Evolutionary conservation across 2,888 invertebrate species (phyloP).

Genomic region (Ethmia dodecea): DNA sequence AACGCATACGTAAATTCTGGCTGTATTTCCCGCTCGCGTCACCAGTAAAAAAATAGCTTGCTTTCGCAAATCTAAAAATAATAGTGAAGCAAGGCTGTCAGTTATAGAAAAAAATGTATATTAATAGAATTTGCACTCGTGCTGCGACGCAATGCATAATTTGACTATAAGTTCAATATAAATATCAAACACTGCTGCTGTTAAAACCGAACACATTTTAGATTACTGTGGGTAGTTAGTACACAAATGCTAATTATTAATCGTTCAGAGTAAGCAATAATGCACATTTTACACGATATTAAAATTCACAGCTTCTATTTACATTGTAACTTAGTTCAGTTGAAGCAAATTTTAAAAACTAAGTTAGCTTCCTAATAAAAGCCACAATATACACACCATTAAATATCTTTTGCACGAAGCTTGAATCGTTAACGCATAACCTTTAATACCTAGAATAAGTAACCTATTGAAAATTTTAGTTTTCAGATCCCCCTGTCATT

Average conservation of each 20-base stretch:
- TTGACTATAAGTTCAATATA: too few relatives aligned
- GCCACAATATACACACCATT: conserved; percentile 5
- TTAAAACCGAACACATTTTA: too few relatives aligned
- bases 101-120: neutral
- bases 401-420: conserved; percentile 31
- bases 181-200: too few relatives aligned
- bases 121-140: neutral
- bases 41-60: neutral
- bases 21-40: conserved; percentile 31
- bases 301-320: too few relatives aligned
- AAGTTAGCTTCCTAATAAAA: conserved; percentile 1
- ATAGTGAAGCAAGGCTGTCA: neutral
- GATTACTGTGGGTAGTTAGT: too few relatives aligned
- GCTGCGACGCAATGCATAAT: too few relatives aligned
- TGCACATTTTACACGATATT: too few relatives aligned
- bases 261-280: too few relatives aligned
- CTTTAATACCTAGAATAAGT: neutral
- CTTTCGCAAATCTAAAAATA: neutral
- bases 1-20: conserved; percentile 38
- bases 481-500: neutral
- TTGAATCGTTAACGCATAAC: conserved; percentile 27
- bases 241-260: too few relatives aligned
- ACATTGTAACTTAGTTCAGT: too few relatives aligned
- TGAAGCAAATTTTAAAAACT: too few relatives aligned
- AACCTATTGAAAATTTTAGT: too few relatives aligned